Evolutionary conservation across 1,140 invertebrate genomes (phyloP), one percentile per base, ranked within the genome.

Genomic region (Aphidius gifuensis): DNA sequence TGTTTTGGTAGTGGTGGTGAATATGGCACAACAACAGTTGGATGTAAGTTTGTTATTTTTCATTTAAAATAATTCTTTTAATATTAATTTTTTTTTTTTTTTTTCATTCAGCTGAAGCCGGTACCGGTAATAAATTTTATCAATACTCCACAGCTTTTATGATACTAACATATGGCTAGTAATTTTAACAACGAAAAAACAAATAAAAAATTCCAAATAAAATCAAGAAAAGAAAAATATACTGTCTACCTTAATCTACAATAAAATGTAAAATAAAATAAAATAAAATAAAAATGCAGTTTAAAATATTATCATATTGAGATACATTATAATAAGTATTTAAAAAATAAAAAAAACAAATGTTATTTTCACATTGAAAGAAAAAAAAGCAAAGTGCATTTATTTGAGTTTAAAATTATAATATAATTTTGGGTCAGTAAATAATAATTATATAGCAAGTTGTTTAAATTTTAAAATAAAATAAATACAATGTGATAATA

Each of bases 1-100:
- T 78, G 83, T 65, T 87, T 85, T 72, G 86, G 86, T 72, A 86
- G 86, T 32, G 79, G 83, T 66, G 86, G 86, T 38, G 86, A 88
- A 73, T 83, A 83, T 58, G 86, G 86, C 7, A 73, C 75, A 32
- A 32, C 23, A 11, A 48, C 38, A 59, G 47, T 59, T 5, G 23
- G 23, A 32, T 43, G 42, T 55, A 5, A 43, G 38, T 38, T 53
- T 43, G 40, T 38, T 55, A 55, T n/a, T 42, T 32, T 2, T 40
- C 7, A 3, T 44, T 44, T 44, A 55, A 8, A 16, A 43, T 42
- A 11, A 44, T 44, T 0, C 2, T 42, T 39, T 55, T 55, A 32
- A 32, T 32, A 32, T 32, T 32, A 32, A 32, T 32, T 32, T 32
- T 32, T 32, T 3, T 32, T 32, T 23, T 2, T 32, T 32, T 32